phyloP scores from a whole-genome alignment of 2,797 vertebrate species.

The Eurystomus glaucurus region DNA sequence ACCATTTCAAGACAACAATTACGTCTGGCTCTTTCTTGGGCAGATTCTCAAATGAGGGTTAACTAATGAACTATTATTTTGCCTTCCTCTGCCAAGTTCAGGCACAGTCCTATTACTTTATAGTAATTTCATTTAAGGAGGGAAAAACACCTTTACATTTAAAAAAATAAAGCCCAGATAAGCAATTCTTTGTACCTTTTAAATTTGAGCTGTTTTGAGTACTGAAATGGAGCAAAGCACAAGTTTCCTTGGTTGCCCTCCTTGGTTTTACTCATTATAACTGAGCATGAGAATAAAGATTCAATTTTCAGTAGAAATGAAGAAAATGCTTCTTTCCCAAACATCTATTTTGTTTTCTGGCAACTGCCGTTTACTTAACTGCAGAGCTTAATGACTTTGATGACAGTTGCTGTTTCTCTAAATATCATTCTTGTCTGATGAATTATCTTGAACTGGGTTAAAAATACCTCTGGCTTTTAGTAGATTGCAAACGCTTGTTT shows the following conservation, averaged over 20 bases:
- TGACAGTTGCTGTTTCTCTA: conserved; percentile 49
- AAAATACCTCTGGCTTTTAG: conserved; percentile 39
- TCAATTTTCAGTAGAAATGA: conserved; percentile 49
- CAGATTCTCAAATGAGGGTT: not conserved
- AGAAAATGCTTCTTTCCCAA: conserved; percentile 12
- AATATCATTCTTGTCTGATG: not conserved
- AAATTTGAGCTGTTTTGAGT: not conserved
- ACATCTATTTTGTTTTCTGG: conserved; percentile 16
- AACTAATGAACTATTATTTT: conserved; percentile 36
- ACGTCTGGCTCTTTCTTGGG: not conserved
- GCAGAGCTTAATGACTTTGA: conserved; percentile 56
- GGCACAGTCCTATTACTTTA: not conserved
- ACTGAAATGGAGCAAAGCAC: not conserved
- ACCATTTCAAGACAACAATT: not conserved
- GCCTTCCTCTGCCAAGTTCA: conserved; percentile 8
- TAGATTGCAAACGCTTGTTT: conserved; percentile 28
- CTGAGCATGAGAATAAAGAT: conserved; percentile 39
- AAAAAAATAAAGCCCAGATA: not conserved
- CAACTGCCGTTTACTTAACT: conserved; percentile 61
- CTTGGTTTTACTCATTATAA: not conserved
- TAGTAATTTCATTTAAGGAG: conserved; percentile 26
- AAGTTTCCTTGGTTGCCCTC: not conserved
- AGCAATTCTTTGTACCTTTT: not conserved
- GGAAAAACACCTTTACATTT: not conserved
- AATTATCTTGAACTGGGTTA: conserved; percentile 41